Base-by-base conservation (phyloP, 2,888 invertebrate genomes). In the Merodon equestris region DNA sequence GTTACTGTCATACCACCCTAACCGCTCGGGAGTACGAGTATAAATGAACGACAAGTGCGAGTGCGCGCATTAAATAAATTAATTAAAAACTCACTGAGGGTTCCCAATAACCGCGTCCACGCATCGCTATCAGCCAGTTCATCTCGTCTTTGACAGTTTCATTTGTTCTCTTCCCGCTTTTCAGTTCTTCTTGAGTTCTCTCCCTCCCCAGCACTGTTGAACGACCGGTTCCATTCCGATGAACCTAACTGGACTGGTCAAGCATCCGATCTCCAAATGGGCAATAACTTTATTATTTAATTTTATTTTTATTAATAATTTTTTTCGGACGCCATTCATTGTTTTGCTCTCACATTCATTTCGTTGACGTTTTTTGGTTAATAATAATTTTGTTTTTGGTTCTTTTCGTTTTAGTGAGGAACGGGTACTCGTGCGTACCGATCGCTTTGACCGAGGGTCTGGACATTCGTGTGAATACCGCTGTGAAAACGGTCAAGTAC, bases 351-450 rank as follows among this genome's bases (percentile, higher is more conserved):
- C 53, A 67, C 72, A 61, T 71, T 56, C 15, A 44, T 51, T 67
- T 61, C 1, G 45, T 38, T 57, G 17, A 34, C 40, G 45, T 72
- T 57, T 14, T 27, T n/a, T 27, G 27, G 27, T 27, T 27, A 4
- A 27, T 4, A 27, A 27, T 7, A 27, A 4, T 27, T 27, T 27
- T 27, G 3, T 13, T 5, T 47, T 48, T 51, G 44, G n/a, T 57
- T 51, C 57, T 10, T n/a, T 58, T 7, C 70, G 18, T 56, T 79
- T 60, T 64, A 94, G 98, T 98, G 82, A 94, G 97, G 77, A 98
- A 98, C 89, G 99, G 99, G 50, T 98, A 98, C 88, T 97, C 98
- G 1, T 97, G 97, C 89, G 96, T 99, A 27, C 97, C 99, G 1
- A 95, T 98, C 82, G 97, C 97, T 0, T 90, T 99, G 58, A 94